phyloP scores from a whole-genome alignment of 2,888 invertebrate species.

The Chesias legatella region DNA sequence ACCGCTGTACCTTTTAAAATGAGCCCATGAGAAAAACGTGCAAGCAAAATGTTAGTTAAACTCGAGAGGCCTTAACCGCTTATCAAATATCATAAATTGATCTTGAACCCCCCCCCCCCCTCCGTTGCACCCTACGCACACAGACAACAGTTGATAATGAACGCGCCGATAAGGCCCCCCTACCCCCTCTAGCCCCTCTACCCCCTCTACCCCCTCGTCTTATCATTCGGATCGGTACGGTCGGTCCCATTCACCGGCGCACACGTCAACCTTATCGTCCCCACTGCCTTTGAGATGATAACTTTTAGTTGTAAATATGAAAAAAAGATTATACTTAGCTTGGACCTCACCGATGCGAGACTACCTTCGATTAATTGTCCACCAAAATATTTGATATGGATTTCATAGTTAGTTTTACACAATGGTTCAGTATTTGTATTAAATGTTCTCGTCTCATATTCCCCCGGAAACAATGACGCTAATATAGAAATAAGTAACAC shows the following conservation, averaged over 20 bases:
- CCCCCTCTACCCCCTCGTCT: conserved; percentile 34
- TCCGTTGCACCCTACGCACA: conserved; percentile 29
- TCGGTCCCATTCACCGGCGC: conserved; percentile 44
- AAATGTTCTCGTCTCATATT: too few species aligned
- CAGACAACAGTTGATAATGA: conserved; percentile 61
- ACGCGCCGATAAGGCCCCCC: conserved; percentile 58
- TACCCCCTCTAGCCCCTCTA: too few species aligned
- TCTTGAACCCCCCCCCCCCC: conserved; percentile 28
- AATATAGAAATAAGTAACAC: too few species aligned
- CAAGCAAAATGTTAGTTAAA: too few species aligned
- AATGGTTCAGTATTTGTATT: too few species aligned
- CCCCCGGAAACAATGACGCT: too few species aligned
- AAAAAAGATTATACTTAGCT: not conserved
- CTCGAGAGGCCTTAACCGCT: not conserved
- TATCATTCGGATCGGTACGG: conserved; percentile 52
- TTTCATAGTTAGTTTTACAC: too few species aligned
- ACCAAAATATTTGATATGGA: too few species aligned
- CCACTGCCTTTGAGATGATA: conserved; percentile 30
- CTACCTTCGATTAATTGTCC: too few species aligned
- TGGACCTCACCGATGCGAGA: too few species aligned
- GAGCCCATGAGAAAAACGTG: too few species aligned
- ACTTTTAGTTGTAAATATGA: not conserved
- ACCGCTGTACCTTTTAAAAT: too few species aligned
- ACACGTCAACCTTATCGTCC: conserved; percentile 46
- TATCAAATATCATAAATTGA: conserved; percentile 19